Evolutionary conservation across 2,888 invertebrate genomes (phyloP), one percentile per base, ranked within the genome.

Genomic region (Unio delphinus): DNA sequence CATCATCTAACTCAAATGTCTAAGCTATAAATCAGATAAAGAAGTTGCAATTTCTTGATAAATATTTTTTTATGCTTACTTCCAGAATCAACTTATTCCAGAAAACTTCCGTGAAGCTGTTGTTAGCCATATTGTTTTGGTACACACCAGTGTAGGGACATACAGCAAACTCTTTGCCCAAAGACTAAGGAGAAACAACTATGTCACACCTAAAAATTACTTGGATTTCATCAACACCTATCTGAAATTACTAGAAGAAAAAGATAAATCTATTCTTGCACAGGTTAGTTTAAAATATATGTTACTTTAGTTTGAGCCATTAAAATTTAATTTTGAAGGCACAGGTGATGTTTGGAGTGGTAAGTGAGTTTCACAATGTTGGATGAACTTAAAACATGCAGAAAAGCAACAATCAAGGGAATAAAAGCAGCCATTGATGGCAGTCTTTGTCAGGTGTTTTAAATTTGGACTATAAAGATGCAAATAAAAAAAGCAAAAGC

Each of bases 201-300:
- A 94, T 88, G 95, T 97, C 2, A 97, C 97, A 0, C 97, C 97
- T 0, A 96, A 96, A 82, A 96, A 97, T 86, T 97, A 95, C 89
- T 92, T 97, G 86, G 96, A 97, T 90, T 96, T 93, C 85, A 94
- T 97, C 70, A 93, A 93, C 67, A 94, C 93, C 3, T 97, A 96
- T 86, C 87, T 96, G 3, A 92, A 92, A 76, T 91, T 97, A 55
- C 90, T 97, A 60, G 93, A 94, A 77, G 94, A 95, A 82, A 94
- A 95, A 73, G 91, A 91, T 74, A 88, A 88, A 45, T 92, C 88
- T 71, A 92, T 92, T 57, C 86, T 90, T 45, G 84, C 90, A 11
- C 92, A 92, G 88, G 91, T 91, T 76, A 61, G 65, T 30, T 58
- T 58, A n/a, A 45, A 45, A 45, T 15, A 45, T 34, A 3, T 3